Evolutionary conservation across 2,113 vertebrate species (phyloP).

Genomic region (Ciconia stormi): DNA sequence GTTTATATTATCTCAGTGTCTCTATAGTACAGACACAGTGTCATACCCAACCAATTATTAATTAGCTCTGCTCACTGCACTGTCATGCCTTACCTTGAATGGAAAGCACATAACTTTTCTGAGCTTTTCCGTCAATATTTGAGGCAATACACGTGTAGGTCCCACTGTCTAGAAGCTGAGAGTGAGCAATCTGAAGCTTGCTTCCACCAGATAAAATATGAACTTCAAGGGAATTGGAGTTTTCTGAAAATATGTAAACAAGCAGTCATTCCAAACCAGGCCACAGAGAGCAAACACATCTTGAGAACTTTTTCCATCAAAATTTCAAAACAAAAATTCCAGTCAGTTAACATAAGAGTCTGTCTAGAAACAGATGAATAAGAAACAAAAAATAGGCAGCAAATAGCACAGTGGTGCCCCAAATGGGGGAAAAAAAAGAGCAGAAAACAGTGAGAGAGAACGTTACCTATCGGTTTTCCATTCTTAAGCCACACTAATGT

Average conservation of each 20-base stretch:
- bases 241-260: slow-evolving; percentile 75
- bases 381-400: not conserved
- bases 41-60: not conserved
- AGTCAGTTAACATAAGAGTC: not conserved
- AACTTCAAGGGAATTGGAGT: slow-evolving; percentile 86
- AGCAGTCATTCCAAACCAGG: not conserved
- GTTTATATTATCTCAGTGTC: not conserved
- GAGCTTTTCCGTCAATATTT: slow-evolving; percentile 87
- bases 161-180: slow-evolving; percentile 84
- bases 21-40: not conserved
- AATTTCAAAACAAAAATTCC: not conserved
- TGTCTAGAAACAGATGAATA: not conserved
- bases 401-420: not conserved
- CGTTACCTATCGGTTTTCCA: slow-evolving; percentile 83
- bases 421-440: not conserved
- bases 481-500: slow-evolving; percentile 89
- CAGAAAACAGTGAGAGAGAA: not conserved
- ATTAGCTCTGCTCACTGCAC: not conserved
- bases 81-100: slow-evolving; percentile 81
- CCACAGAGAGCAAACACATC: not conserved
- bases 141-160: slow-evolving; percentile 89
- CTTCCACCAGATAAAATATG: slow-evolving; percentile 91
- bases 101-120: slow-evolving; percentile 86
- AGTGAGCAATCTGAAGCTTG: slow-evolving; percentile 90
- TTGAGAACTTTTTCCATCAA: not conserved